phyloP scores from a whole-genome alignment of 1,140 invertebrate genomes.

The Geopemphigus sp. region DNA sequence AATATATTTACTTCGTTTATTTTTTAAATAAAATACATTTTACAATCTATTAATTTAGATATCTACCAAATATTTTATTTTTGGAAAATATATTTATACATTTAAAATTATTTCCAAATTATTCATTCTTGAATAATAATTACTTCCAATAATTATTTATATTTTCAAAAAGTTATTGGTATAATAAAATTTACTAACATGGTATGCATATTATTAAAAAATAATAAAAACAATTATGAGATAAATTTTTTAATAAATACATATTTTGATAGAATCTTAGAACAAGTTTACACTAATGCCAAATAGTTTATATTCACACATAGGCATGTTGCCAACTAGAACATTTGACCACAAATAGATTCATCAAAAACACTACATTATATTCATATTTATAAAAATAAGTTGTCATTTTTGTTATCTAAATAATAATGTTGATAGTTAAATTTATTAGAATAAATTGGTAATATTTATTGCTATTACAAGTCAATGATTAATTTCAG shows the following conservation, averaged over 20 bases:
- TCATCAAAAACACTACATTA: constrained; percentile 15
- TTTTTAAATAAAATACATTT: too few species aligned
- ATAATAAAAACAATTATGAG: background rate
- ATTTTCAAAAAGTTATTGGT: background rate
- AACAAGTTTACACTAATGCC: constrained; percentile 31
- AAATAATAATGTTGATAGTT: background rate
- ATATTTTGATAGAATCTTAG: constrained; percentile 5
- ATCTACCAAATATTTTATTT: too few species aligned
- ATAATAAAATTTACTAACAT: too few species aligned
- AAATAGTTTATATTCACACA: constrained; percentile 35
- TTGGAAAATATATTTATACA: too few species aligned
- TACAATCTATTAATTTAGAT: too few species aligned
- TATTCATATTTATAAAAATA: constrained; percentile 14
- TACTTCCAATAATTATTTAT: constrained; percentile 45
- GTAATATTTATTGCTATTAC: constrained; percentile 11
- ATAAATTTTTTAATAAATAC: constrained; percentile 5
- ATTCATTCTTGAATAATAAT: too few species aligned
- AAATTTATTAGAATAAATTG: constrained; percentile 4
- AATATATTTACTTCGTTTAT: too few species aligned
- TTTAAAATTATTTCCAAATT: too few species aligned
- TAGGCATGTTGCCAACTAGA: constrained; percentile 20
- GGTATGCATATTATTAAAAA: too few species aligned
- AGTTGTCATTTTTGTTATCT: background rate
- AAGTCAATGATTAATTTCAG: background rate
- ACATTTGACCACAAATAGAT: constrained; percentile 45